These are phyloP conservation scores for Zapus hudsonius DNA, from an alignment of 2,113 vertebrate species.

Conservation along the genomic window DNA sequence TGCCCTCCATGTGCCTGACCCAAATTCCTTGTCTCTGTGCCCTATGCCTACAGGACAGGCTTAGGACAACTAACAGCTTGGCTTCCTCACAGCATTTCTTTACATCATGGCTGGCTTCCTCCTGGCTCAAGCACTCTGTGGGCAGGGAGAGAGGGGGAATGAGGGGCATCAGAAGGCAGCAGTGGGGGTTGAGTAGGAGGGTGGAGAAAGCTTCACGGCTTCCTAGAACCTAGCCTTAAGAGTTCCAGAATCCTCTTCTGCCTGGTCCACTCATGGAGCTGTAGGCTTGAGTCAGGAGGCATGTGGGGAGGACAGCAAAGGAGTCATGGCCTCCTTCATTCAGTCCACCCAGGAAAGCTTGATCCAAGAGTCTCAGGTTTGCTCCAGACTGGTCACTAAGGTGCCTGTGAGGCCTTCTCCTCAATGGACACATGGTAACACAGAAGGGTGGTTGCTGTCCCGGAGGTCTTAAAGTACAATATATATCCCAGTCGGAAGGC, in stretches of 20 bases:
- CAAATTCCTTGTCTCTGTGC: neutral
- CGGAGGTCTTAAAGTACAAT: neutral
- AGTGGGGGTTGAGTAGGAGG: neutral
- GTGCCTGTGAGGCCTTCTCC: neutral
- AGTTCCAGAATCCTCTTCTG: too few relatives aligned
- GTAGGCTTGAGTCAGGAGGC: neutral
- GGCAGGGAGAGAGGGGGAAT: too few relatives aligned
- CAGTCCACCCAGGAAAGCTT: rapidly evolving
- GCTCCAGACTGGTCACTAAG: neutral
- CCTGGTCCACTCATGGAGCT: neutral
- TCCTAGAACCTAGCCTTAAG: neutral
- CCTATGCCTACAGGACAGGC: neutral
- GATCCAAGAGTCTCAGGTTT: rapidly evolving
- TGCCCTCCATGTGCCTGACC: neutral
- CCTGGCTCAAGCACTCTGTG: neutral
- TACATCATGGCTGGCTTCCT: rapidly evolving
- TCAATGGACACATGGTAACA: neutral
- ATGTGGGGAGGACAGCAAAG: too few relatives aligned
- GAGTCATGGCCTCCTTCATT: too few relatives aligned
- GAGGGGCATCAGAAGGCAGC: neutral
- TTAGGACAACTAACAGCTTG: neutral
- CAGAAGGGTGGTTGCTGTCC: neutral
- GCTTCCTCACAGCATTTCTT: neutral
- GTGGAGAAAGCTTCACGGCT: rapidly evolving
- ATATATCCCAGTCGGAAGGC: neutral